Conservation (phyloP, 2,797 vertebrate species). For the Crocidura indochinensis region DNA sequence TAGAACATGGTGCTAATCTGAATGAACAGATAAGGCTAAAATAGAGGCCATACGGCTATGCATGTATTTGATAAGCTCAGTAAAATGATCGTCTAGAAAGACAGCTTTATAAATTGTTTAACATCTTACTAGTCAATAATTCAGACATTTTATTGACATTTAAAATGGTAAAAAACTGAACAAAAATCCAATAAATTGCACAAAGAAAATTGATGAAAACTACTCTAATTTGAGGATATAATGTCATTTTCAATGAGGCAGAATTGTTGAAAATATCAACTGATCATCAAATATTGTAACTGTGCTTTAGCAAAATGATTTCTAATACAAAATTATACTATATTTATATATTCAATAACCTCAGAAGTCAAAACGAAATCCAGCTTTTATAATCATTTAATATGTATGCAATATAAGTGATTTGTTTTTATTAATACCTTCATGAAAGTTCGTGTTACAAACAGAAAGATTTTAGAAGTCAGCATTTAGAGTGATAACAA, state of each 20-base stretch:
- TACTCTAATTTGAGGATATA: background rate
- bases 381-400: background rate
- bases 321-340: background rate
- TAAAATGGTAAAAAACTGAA: constrained; percentile 6
- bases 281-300: background rate
- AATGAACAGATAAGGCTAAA: background rate
- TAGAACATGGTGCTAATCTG: background rate
- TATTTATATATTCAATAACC: background rate
- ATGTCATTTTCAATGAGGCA: background rate
- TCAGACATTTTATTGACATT: background rate
- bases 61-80: background rate
- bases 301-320: background rate
- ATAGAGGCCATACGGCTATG: background rate
- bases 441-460: background rate
- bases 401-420: background rate
- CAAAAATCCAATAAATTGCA: background rate
- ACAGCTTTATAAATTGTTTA: background rate
- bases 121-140: constrained; percentile 1
- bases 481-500: background rate
- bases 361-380: background rate
- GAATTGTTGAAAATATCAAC: background rate
- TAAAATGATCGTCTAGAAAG: background rate
- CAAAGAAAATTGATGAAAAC: background rate
- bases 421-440: constrained; percentile 3
- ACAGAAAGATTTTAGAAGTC: background rate